Evolutionary conservation across 2,113 vertebrate species (phyloP).

Genomic region (Nannospalax galili): DNA sequence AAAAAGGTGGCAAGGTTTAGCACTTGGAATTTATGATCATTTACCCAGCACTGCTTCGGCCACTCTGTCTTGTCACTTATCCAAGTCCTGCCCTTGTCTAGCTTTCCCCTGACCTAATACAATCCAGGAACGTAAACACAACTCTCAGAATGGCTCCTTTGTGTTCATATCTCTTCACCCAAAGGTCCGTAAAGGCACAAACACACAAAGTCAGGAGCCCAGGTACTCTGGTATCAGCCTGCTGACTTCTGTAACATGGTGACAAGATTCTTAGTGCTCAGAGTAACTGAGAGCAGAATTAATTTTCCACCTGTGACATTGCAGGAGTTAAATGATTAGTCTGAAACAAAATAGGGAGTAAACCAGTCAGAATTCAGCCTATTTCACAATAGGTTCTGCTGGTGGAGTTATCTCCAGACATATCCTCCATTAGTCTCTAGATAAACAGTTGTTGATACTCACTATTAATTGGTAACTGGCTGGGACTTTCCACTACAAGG

Average conservation of each 20-base stretch:
- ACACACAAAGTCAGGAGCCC: background rate
- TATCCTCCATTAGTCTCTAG: background rate
- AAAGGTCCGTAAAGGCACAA: background rate
- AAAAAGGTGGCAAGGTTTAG: conserved; percentile 19
- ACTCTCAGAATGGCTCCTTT: conserved; percentile 28
- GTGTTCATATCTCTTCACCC: conserved; percentile 44
- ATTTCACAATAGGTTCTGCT: conserved; percentile 38
- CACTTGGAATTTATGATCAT: background rate
- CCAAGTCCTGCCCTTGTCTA: conserved; percentile 45
- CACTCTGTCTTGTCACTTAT: conserved; percentile 11
- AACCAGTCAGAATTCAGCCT: background rate
- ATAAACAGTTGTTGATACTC: conserved; percentile 41
- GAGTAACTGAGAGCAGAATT: background rate
- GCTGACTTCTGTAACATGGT: background rate
- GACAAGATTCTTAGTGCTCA: background rate
- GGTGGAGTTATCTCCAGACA: background rate
- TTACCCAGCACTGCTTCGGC: background rate
- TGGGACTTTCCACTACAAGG: conserved; percentile 69
- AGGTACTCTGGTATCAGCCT: background rate
- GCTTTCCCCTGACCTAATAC: conserved; percentile 6
- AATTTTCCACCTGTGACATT: background rate
- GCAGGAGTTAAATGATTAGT: conserved; percentile 49
- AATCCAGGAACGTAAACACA: background rate
- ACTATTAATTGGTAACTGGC: conserved; percentile 64
- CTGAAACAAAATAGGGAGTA: conserved; percentile 7